Evolutionary conservation across 2,888 invertebrate genomes (phyloP), one percentile per base, ranked within the genome.

Genomic region (Limnephilus lunatus): DNA sequence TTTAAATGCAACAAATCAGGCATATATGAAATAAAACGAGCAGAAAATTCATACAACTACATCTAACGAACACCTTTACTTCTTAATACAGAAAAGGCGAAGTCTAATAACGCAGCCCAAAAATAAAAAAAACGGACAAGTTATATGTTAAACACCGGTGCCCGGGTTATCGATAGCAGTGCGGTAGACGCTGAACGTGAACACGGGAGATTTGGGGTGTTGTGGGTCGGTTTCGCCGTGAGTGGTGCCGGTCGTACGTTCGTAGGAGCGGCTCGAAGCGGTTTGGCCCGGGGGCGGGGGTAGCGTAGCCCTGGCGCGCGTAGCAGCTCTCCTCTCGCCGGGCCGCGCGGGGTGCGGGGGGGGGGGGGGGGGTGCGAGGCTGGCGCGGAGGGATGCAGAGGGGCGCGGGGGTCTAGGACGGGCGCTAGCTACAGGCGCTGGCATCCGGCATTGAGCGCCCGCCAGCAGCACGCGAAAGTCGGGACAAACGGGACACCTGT

Each of bases 401-500:
- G 11, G 90, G 81, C 88, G 88, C 39, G 86, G 82, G 31, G 32
- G 14, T 19, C 32, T 81, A 25, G 82, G 81, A 14, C n/a, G 68
- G 48, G 48, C 32, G 14, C 91, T 30, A 83, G 80, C 88, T 30
- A 81, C 91, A 31, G 35, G 48, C 68, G 9, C 9, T 48, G 15
- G 14, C 68, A 15, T 15, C 53, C 68, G 68, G 68, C 91, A 91
- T 89, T 91, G 91, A 88, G 88, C 91, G 91, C 91, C 85, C 30
- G 86, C 11, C 68, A 30, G 12, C 89, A 35, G 68, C 30, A 25
- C 68, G 81, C 53, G 68, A 68, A n/a, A 68, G 68, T 68, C 68
- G 68, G 68, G 68, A 68, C 68, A 25, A 68, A 25, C 68, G 25
- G 25, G 11, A 31, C 91, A 48, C 82, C 35, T 53, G 91, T 83